phyloP scores from a whole-genome alignment of 1,140 invertebrate species.

The Drosophila sulfurigaster region DNA sequence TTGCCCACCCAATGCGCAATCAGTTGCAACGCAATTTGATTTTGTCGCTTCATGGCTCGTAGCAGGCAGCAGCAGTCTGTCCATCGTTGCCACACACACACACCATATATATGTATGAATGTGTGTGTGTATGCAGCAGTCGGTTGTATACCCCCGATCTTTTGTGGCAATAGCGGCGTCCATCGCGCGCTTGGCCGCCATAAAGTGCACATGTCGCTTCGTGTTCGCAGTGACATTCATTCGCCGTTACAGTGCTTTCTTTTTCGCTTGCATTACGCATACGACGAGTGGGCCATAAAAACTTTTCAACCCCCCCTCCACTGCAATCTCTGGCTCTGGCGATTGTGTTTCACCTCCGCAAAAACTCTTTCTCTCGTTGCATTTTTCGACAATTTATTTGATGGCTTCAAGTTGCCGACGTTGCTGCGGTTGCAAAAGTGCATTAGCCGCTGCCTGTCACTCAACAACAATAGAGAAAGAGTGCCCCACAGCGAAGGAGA shows the following conservation, averaged over 20 bases:
- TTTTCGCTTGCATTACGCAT: conserved; percentile 37
- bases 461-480: conserved; percentile 20
- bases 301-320: conserved; percentile 51
- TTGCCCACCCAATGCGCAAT: conserved; percentile 70
- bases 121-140: no score
- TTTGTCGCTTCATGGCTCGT: conserved; percentile 79
- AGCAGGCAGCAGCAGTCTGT: conserved; percentile 12
- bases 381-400: conserved; percentile 79
- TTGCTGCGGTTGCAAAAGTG: conserved; percentile 81
- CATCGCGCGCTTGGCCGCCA: conserved; percentile 54
- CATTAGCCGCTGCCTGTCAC: conserved; percentile 78
- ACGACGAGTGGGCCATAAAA: conserved; percentile 65
- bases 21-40: conserved; percentile 82
- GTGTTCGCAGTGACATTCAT: conserved; percentile 84
- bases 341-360: no score
- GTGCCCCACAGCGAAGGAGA: neutral
- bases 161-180: conserved; percentile 55
- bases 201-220: conserved; percentile 83
- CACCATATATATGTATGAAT: no score
- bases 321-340: neutral
- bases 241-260: conserved; percentile 74
- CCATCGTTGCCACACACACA: neutral
- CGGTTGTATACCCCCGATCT: neutral
- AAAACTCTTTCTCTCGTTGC: conserved; percentile 28
- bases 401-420: conserved; percentile 80